phyloP scores from a whole-genome alignment of 35 echinoderm and acorn worm species.

The Apostichopus parvimensis region DNA sequence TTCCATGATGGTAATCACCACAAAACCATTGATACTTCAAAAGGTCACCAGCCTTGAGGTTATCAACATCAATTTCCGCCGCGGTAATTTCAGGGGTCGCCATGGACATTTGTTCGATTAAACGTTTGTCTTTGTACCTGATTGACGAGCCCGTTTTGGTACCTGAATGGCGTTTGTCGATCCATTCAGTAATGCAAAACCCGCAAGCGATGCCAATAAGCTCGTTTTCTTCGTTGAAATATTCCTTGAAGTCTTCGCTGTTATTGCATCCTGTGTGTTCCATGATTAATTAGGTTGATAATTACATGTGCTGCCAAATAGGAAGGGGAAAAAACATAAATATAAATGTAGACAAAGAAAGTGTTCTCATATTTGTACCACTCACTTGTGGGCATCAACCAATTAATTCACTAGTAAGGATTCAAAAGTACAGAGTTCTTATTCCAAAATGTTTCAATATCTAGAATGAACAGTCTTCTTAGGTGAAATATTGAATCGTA shows the following conservation, averaged over 20 bases:
- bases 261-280: slow-evolving; percentile 10
- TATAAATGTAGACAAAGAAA: too few relatives aligned
- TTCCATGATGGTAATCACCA: neutral
- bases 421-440: too few relatives aligned
- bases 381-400: too few relatives aligned
- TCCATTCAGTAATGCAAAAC: slow-evolving; percentile 6
- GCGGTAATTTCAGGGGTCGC: neutral
- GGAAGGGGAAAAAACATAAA: too few relatives aligned
- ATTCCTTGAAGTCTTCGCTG: neutral
- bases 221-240: neutral
- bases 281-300: neutral
- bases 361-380: too few relatives aligned
- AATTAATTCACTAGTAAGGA: too few relatives aligned
- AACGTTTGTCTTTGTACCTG: neutral
- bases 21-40: neutral
- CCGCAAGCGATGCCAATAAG: neutral
- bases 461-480: too few relatives aligned
- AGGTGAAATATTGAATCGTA: too few relatives aligned
- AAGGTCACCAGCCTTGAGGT: neutral
- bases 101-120: neutral
- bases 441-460: too few relatives aligned
- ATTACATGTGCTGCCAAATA: too few relatives aligned
- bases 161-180: neutral
- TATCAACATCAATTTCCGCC: too few relatives aligned
- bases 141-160: neutral